phyloP scores from a whole-genome alignment of 2,113 vertebrate species.

The Zingel zingel region DNA sequence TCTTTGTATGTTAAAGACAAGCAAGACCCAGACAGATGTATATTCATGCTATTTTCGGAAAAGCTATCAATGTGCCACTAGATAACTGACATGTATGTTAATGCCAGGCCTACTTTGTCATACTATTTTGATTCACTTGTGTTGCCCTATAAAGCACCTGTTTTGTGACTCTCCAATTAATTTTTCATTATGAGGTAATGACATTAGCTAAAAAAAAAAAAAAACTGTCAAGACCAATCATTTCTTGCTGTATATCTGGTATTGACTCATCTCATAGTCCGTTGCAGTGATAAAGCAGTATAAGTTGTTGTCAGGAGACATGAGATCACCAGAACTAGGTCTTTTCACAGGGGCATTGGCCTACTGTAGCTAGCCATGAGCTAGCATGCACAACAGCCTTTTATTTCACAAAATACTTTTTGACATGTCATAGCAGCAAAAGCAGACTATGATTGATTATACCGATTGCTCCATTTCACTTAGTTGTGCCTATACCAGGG shows the following conservation, averaged over 20 bases:
- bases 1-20: no score
- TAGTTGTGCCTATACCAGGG: no score
- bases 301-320: not conserved
- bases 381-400: not conserved
- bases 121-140: not conserved
- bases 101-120: not conserved
- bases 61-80: not conserved
- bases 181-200: not conserved
- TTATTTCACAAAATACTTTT: not conserved
- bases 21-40: no score
- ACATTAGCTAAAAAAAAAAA: not conserved
- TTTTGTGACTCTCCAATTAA: not conserved
- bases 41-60: no score
- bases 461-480: no score
- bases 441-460: no score
- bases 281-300: not conserved
- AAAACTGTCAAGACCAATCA: not conserved
- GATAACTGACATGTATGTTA: not conserved
- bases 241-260: not conserved
- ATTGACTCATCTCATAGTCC: not conserved
- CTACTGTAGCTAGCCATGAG: no score
- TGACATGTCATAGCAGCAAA: not conserved
- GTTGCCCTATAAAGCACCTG: not conserved
- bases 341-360: not conserved
- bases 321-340: not conserved